phyloP scores from a whole-genome alignment of 2,113 vertebrate species.

The Beaufortia kweichowensis region DNA sequence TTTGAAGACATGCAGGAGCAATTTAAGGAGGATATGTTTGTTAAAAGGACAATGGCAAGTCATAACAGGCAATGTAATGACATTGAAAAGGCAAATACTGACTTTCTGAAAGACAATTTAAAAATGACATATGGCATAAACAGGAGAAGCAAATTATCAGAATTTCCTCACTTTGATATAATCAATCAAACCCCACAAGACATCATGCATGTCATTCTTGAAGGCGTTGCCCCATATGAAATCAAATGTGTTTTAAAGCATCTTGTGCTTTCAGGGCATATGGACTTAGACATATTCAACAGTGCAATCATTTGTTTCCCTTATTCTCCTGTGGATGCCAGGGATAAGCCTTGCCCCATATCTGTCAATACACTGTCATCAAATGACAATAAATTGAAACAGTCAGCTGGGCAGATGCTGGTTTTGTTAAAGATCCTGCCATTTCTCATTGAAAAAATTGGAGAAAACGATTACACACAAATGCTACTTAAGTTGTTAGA shows the following conservation, averaged over 20 bases:
- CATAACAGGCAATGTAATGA: conserved; percentile 30
- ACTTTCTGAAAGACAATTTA: conserved; percentile 35
- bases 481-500: too few relatives aligned
- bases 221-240: conserved; percentile 33
- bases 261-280: conserved; percentile 29
- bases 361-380: conserved; percentile 6
- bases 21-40: conserved; percentile 35
- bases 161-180: conserved; percentile 49
- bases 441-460: too few relatives aligned
- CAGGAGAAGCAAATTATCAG: conserved; percentile 49
- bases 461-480: too few relatives aligned
- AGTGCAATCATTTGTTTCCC: conserved; percentile 27
- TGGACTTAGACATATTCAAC: conserved; percentile 14
- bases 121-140: conserved; percentile 56
- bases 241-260: conserved; percentile 32
- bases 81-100: conserved; percentile 17
- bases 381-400: conserved; percentile 46
- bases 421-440: too few relatives aligned
- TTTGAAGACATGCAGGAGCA: conserved; percentile 39
- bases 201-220: conserved; percentile 41
- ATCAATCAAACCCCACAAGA: conserved; percentile 46
- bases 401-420: conserved; percentile 38
- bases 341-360: too few relatives aligned
- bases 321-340: conserved; percentile 32
- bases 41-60: conserved; percentile 15